These are phyloP conservation scores for Enteromius fasciolatus DNA, from an alignment of 2,797 vertebrate species.

Conservation along the genomic window DNA sequence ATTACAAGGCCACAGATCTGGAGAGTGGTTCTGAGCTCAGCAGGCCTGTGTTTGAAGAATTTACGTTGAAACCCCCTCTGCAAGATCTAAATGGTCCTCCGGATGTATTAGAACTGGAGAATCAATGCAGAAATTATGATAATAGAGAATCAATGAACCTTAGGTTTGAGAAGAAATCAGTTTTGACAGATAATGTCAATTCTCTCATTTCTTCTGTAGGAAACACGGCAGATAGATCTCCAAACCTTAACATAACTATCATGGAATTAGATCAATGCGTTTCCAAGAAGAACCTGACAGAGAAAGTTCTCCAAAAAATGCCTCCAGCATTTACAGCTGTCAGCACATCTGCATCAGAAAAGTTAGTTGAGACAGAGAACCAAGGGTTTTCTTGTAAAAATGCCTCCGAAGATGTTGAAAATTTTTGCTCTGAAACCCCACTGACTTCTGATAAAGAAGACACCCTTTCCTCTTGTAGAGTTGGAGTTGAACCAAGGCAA, in stretches of 20 bases:
- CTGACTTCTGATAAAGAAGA: neutral
- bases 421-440: neutral
- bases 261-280: slow-evolving; percentile 1
- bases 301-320: neutral
- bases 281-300: slow-evolving; percentile 9
- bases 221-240: neutral
- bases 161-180: neutral
- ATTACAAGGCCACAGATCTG: slow-evolving; percentile 11
- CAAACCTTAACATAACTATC: neutral
- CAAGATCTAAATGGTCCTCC: neutral
- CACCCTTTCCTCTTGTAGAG: neutral
- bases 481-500: slow-evolving; percentile 20
- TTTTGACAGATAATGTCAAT: neutral
- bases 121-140: neutral
- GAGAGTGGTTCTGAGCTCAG: neutral
- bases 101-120: neutral
- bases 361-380: neutral
- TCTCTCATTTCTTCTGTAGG: neutral
- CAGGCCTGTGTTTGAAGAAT: neutral
- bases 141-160: neutral
- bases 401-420: neutral
- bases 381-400: neutral
- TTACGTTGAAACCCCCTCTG: neutral
- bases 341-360: neutral
- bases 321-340: neutral